Base-by-base conservation (phyloP, 2,113 vertebrate species). In the Probosciger aterrimus region DNA sequence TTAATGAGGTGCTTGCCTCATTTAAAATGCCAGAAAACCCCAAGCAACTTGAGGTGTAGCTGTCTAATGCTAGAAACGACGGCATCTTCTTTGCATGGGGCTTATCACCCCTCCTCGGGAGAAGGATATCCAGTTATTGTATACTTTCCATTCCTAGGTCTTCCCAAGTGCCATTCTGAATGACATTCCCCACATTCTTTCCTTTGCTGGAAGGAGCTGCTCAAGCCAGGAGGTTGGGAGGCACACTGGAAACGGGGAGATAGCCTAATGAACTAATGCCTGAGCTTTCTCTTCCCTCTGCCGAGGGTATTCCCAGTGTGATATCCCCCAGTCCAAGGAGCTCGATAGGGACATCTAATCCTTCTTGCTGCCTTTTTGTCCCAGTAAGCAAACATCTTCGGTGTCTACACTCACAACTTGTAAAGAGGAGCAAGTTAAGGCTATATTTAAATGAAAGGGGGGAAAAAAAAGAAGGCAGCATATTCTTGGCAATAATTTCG, bases 401-500 rank as follows among this genome's bases (percentile, higher is more conserved):
- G 15, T 43, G 20, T 50, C 55, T 92, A 4, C 20, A 4, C 75
- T 92, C 0, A 7, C 35, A 86, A 41, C 55, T 68, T 70, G 23
- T 63, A 64, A 71, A 86, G 79, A 88, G 80, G 39, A 93, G 43
- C 19, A 43, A 65, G 28, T 85, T 78, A 75, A 75, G 84, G 28
- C 82, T 91, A 4, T 63, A 75, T 91, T 92, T 92, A 86, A 95
- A 89, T 70, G 39, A 93, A 63, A 39, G n/a, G 33, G 57, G 22
- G 30, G 33, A 83, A 41, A 35, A 44, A 33, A 37, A 37, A 46
- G 57, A 65, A 69, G 3, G 28, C 43, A 78, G 50, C 76, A 57
- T 82, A 47, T 91, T 93, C 65, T 95, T 95, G 94, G 91, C 86
- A 90, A 83, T 92, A 91, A 83, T 94, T 93, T 77, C 69, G 46